phyloP scores from a whole-genome alignment of 2,797 vertebrate genomes.

The Forpus xanthops region DNA sequence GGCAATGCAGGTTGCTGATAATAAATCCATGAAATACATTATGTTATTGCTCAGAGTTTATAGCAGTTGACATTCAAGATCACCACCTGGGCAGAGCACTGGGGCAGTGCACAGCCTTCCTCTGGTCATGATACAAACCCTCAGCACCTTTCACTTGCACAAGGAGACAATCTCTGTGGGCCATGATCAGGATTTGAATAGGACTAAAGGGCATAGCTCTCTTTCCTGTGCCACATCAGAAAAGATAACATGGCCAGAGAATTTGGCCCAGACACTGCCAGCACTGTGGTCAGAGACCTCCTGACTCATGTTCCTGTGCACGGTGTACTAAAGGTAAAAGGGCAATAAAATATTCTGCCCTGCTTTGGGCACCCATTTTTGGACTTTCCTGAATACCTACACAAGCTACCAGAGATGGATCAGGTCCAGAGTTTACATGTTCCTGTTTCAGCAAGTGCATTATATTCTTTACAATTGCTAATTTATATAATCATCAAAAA shows the following conservation, averaged over 20 bases:
- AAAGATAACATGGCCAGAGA: background rate
- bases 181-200: background rate
- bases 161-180: background rate
- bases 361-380: background rate
- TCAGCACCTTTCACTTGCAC: background rate
- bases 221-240: background rate
- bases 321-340: background rate
- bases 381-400: background rate
- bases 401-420: background rate
- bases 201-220: background rate
- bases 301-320: background rate
- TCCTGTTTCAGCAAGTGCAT: background rate
- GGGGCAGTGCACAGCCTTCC: background rate
- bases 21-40: constrained; percentile 54
- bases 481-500: constrained; percentile 46
- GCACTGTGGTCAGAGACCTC: background rate
- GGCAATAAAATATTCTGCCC: background rate
- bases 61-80: constrained; percentile 41
- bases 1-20: constrained; percentile 33
- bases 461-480: background rate
- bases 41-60: constrained; percentile 48
- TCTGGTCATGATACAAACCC: background rate
- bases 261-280: background rate
- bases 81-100: constrained; percentile 36
- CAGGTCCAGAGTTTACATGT: background rate